Evolutionary conservation across 1,140 invertebrate species (phyloP).

Genomic region (Tetragonula clypearis): DNA sequence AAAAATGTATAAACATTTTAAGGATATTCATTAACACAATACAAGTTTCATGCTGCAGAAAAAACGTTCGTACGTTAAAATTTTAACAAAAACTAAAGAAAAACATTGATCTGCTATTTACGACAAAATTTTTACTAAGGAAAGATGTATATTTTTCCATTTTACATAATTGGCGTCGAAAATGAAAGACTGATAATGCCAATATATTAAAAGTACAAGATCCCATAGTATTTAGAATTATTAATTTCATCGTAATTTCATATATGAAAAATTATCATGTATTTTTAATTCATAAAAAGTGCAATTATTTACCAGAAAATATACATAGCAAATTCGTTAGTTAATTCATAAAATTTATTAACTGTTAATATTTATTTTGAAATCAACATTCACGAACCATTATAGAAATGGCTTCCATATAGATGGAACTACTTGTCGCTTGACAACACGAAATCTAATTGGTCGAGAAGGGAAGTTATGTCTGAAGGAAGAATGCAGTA

Average conservation of each 20-base stretch:
- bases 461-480: neutral
- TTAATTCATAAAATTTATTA: neutral
- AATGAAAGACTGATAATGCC: neutral
- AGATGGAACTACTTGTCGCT: neutral
- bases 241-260: neutral
- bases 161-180: neutral
- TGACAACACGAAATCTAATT: neutral
- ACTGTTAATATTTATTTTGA: neutral
- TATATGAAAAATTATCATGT: neutral
- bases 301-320: neutral
- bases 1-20: neutral
- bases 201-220: neutral
- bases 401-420: neutral
- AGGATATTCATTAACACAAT: neutral
- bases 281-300: neutral
- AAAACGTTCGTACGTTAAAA: neutral
- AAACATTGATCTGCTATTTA: neutral
- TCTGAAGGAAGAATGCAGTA: neutral
- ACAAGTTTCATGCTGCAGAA: neutral
- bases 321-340: neutral
- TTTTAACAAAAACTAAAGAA: neutral
- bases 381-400: neutral
- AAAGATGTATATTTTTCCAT: neutral
- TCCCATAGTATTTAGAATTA: neutral
- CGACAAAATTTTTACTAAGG: neutral